phyloP scores from a whole-genome alignment of 2,113 vertebrate species.

The Mirounga angustirostris region DNA sequence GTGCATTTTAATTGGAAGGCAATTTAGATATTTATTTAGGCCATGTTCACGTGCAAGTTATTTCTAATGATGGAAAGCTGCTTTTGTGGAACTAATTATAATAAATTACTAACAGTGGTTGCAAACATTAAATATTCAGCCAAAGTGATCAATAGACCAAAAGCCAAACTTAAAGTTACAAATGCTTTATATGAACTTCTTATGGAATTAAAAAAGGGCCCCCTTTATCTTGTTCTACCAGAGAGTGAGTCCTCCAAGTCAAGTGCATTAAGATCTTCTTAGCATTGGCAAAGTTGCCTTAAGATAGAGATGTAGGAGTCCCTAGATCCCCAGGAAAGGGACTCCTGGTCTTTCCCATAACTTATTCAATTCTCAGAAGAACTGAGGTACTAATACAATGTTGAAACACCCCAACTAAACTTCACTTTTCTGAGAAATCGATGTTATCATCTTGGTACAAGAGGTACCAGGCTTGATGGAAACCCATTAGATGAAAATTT shows the following conservation, averaged over 20 bases:
- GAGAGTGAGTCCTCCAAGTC: not conserved
- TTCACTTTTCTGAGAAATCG: conserved; percentile 80
- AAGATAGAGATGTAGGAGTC: conserved; percentile 76
- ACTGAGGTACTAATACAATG: conserved; percentile 77
- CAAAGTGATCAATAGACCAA: conserved; percentile 66
- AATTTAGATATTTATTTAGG: conserved; percentile 83
- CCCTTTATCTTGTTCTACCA: not conserved
- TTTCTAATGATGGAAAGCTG: conserved; percentile 83
- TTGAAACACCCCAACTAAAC: conserved; percentile 74
- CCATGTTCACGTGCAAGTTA: conserved; percentile 79
- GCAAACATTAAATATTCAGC: conserved; percentile 60
- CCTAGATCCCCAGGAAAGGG: conserved; percentile 68
- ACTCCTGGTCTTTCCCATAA: conserved; percentile 71
- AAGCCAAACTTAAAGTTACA: conserved; percentile 21
- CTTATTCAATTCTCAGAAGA: conserved; percentile 83
- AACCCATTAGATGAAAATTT: conserved; percentile 83
- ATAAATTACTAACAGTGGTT: conserved; percentile 78
- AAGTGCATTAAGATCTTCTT: conserved; percentile 75
- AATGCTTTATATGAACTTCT: conserved; percentile 39
- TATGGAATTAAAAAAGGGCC: not conserved
- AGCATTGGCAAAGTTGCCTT: conserved; percentile 66
- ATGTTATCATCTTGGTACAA: conserved; percentile 78
- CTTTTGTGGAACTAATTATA: conserved; percentile 85
- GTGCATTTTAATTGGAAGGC: conserved; percentile 81
- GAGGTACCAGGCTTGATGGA: conserved; percentile 73